Conservation (phyloP, 2,888 invertebrate species). For the Parapristionchus giblindavisi region DNA sequence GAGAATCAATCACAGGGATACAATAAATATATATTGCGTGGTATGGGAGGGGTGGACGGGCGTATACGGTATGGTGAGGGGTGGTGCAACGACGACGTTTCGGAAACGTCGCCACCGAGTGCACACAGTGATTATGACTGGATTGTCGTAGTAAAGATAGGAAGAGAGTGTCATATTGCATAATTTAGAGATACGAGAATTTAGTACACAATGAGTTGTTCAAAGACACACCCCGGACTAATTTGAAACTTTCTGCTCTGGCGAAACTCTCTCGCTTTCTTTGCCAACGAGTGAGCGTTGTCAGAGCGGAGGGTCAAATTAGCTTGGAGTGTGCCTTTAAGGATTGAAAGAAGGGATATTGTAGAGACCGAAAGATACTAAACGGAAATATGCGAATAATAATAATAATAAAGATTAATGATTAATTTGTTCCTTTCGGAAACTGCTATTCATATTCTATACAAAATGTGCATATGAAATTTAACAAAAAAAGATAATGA, state of each 20-base stretch:
- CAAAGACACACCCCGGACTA: no score
- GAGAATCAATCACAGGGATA: slow-evolving; percentile 27
- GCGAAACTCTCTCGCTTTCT: no score
- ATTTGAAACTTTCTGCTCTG: no score
- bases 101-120: not conserved
- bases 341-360: no score
- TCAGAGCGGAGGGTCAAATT: no score
- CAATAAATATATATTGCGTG: slow-evolving; percentile 14
- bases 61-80: not conserved
- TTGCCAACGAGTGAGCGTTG: no score
- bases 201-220: not conserved
- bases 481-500: not conserved
- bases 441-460: no score
- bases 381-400: not conserved
- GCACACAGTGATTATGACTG: slow-evolving; percentile 13
- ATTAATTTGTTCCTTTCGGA: slow-evolving; percentile 7
- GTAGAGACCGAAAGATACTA: not conserved
- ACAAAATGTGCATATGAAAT: not conserved
- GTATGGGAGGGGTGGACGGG: not conserved
- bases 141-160: not conserved
- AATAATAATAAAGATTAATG: not conserved
- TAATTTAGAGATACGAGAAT: slow-evolving; percentile 23
- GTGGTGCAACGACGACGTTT: not conserved
- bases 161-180: slow-evolving; percentile 27
- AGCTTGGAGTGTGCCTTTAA: no score